Conservation (phyloP, 2,797 vertebrate genomes). For the Macropus fuliginosus region DNA sequence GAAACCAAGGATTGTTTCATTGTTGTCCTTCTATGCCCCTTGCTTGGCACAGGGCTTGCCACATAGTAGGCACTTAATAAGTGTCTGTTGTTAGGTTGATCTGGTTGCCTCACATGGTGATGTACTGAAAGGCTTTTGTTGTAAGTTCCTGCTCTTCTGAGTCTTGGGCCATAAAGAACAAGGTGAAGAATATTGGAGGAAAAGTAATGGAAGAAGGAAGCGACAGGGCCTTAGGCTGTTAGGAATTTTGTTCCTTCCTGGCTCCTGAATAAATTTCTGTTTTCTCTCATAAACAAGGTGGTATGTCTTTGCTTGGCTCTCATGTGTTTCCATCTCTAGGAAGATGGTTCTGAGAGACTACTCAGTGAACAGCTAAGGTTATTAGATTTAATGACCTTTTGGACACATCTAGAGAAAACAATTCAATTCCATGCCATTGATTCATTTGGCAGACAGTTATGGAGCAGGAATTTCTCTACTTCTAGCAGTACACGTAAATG, state of each 20-base stretch:
- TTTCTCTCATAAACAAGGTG: not conserved
- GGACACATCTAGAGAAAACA: not conserved
- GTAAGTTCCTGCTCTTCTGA: not conserved
- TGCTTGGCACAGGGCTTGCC: not conserved
- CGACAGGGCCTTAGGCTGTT: constrained; percentile 33
- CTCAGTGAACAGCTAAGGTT: not conserved
- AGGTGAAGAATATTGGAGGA: constrained; percentile 23
- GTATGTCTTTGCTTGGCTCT: not conserved
- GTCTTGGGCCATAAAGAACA: not conserved
- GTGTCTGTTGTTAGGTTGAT: constrained; percentile 26
- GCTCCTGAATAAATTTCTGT: not conserved
- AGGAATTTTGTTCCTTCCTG: not conserved
- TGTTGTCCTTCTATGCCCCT: not conserved
- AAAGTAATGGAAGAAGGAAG: constrained; percentile 69
- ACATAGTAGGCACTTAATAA: not conserved
- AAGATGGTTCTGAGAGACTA: not conserved
- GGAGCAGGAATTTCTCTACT: not conserved
- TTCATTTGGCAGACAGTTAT: not conserved
- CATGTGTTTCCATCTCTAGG: not conserved
- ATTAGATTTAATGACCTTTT: not conserved
- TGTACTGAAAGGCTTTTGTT: not conserved
- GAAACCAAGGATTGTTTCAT: accelerated
- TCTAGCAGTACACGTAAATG: not conserved
- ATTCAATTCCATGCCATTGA: not conserved
- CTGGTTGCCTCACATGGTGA: not conserved